Evolutionary conservation across 1,140 invertebrate genomes (phyloP).

Genomic region (Bombus vancouverensis): DNA sequence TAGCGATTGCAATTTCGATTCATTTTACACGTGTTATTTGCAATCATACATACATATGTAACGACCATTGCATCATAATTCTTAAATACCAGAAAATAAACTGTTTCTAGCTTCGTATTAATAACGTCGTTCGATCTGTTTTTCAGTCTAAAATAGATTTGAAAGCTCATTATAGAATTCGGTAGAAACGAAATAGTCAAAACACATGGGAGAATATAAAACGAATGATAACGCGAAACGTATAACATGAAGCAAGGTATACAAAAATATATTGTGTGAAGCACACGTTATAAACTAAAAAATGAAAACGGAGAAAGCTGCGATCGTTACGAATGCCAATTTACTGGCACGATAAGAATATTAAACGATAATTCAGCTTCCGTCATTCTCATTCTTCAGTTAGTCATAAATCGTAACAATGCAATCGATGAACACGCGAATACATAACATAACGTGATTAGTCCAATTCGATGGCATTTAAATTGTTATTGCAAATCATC

Average conservation of each 20-base stretch:
- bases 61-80: not conserved
- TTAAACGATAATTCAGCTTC: not conserved
- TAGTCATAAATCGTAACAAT: slow-evolving; percentile 21
- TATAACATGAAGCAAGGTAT: not conserved
- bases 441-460: not conserved
- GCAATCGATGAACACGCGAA: not conserved
- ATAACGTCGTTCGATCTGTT: not conserved
- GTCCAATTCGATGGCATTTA: not conserved
- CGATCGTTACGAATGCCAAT: not conserved
- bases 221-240: not conserved
- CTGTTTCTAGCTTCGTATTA: no score
- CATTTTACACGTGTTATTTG: not conserved
- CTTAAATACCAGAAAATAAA: no score
- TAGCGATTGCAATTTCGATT: not conserved
- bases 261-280: not conserved
- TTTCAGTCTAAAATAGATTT: no score
- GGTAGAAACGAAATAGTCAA: not conserved
- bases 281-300: slow-evolving; percentile 15
- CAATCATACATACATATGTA: not conserved
- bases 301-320: not conserved
- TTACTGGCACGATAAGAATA: not conserved
- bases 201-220: not conserved
- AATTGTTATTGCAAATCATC: not conserved
- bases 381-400: slow-evolving; percentile 20
- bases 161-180: not conserved